These are phyloP conservation scores for Melipona bicolor DNA, from an alignment of 2,888 invertebrate species.

Conservation along the genomic window DNA sequence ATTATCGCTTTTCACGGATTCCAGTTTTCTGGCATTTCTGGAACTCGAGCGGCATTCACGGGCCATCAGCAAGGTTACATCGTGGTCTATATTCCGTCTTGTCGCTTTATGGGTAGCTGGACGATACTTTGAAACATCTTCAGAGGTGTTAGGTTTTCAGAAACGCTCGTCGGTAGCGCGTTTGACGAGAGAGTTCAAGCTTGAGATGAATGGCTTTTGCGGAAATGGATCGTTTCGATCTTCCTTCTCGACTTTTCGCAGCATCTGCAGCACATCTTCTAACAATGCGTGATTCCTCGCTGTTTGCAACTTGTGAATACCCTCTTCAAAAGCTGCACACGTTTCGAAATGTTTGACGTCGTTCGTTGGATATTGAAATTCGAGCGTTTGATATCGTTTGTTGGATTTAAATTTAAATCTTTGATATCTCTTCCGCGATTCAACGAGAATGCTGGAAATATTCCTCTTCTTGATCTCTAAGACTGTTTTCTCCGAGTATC, in stretches of 20 bases:
- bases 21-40: conserved; percentile 59
- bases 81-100: not conserved
- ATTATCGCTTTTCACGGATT: conserved; percentile 62
- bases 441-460: not conserved
- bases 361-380: too few relatives aligned
- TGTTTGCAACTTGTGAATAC: not conserved
- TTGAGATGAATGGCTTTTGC: not conserved
- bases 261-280: not conserved
- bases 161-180: not conserved
- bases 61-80: conserved; percentile 48
- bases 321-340: not conserved
- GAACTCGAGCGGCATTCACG: conserved; percentile 61
- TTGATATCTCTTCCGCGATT: too few relatives aligned
- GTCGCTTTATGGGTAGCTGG: conserved; percentile 7
- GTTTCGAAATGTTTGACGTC: not conserved
- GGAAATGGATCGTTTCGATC: not conserved
- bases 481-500: not conserved
- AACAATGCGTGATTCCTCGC: not conserved
- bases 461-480: too few relatives aligned
- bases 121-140: conserved; percentile 22
- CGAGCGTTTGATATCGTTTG: not conserved
- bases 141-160: conserved; percentile 31
- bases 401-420: too few relatives aligned
- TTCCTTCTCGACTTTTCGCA: not conserved
- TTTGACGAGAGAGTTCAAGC: not conserved